Conservation (phyloP, 2,113 vertebrate species). For the Ancistrus triradiatus region DNA sequence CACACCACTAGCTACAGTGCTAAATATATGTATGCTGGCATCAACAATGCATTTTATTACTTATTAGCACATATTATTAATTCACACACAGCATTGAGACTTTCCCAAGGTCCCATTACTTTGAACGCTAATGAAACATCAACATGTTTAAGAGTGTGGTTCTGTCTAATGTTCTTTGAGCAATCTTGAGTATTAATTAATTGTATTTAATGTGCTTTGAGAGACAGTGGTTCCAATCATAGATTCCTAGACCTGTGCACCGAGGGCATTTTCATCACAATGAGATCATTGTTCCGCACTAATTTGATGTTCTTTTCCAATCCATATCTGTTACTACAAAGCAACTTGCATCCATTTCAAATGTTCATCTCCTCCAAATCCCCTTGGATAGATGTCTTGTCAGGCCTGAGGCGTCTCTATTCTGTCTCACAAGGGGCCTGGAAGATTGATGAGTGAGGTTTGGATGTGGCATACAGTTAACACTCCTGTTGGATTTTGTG, state of each 20-base stretch:
- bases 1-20: no score
- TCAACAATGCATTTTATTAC: not conserved
- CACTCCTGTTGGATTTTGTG: slow-evolving; percentile 50
- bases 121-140: slow-evolving; percentile 21
- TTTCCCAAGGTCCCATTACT: not conserved
- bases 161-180: slow-evolving; percentile 11
- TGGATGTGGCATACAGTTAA: slow-evolving; percentile 56
- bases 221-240: slow-evolving; percentile 10
- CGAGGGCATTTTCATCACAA: slow-evolving; percentile 21
- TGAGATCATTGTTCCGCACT: slow-evolving; percentile 11
- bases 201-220: slow-evolving; percentile 20
- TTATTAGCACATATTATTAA: not conserved
- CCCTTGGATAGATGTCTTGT: slow-evolving; percentile 2
- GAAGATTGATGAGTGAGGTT: slow-evolving; percentile 53
- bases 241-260: not conserved
- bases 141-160: slow-evolving; percentile 4
- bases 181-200: slow-evolving; percentile 29
- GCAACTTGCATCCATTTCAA: slow-evolving; percentile 10
- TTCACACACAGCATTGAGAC: not conserved
- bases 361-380: slow-evolving; percentile 17
- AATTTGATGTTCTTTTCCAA: slow-evolving; percentile 20
- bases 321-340: slow-evolving; percentile 3
- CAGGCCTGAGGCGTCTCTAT: slow-evolving; percentile 7
- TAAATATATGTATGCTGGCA: no score
- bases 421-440: slow-evolving; percentile 27